Percentiles rank a stretch among this genome's conserved stretches.
Conservation (phyloP, 2,888 invertebrate species). For the Flabesymbios commensalis region DNA sequence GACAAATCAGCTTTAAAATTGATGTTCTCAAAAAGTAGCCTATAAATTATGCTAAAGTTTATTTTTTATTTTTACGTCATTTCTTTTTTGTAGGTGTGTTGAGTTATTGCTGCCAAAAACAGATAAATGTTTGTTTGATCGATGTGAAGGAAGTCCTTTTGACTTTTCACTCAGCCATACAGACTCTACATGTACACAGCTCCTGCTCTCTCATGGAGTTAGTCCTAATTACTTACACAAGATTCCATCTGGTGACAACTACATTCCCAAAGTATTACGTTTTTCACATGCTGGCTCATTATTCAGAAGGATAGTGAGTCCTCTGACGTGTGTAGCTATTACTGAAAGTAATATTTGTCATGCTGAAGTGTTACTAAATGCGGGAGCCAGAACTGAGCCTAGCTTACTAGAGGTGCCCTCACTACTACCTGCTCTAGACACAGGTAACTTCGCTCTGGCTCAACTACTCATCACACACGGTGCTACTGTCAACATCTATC, state of each 20-base stretch:
- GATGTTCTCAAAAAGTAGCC: too few relatives aligned
- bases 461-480: slow-evolving; percentile 40
- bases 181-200: neutral
- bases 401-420: slow-evolving; percentile 41
- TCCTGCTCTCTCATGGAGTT: slow-evolving; percentile 12
- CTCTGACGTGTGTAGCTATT: slow-evolving; percentile 22
- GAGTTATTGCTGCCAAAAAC: slow-evolving; percentile 41
- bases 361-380: slow-evolving; percentile 36
- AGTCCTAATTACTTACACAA: slow-evolving; percentile 25
- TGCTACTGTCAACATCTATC: slow-evolving; percentile 42
- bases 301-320: slow-evolving; percentile 24
- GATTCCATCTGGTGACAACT: slow-evolving; percentile 29
- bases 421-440: slow-evolving; percentile 40
- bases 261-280: slow-evolving; percentile 14
- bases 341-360: slow-evolving; percentile 33
- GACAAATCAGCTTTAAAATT: too few relatives aligned
- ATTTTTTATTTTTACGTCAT: too few relatives aligned
- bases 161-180: slow-evolving; percentile 5
- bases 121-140: slow-evolving; percentile 17
- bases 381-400: slow-evolving; percentile 38
- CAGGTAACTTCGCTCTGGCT: slow-evolving; percentile 32
- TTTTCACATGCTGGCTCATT: slow-evolving; percentile 12
- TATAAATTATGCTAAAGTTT: too few relatives aligned
- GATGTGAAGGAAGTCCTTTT: slow-evolving; percentile 16
- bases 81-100: slow-evolving; percentile 41